These are phyloP conservation scores for Tupaia chinensis DNA, from an alignment of 2,113 vertebrate species.

Conservation along the genomic window DNA sequence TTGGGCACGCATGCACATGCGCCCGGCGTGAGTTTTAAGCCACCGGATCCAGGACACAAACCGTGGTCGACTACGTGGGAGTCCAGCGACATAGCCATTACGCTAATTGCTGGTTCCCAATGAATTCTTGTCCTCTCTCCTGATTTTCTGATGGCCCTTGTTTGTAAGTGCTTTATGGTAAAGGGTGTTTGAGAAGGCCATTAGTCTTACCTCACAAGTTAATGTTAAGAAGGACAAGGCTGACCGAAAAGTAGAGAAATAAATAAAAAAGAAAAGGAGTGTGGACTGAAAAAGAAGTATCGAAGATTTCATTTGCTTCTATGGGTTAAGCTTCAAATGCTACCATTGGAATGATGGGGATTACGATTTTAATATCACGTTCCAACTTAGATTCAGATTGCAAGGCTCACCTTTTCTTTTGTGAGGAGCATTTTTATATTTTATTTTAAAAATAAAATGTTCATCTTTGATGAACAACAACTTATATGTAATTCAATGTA, in stretches of 20 bases:
- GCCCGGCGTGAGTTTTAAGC: no score
- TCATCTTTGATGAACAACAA: not conserved
- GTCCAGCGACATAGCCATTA: no score
- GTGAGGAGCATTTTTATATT: not conserved
- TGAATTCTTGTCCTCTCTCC: not conserved
- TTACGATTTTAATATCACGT: not conserved
- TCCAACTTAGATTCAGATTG: not conserved
- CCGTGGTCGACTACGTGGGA: no score
- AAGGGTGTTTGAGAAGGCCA: slow-evolving; percentile 46
- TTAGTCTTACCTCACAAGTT: slow-evolving; percentile 39
- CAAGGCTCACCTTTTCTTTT: not conserved
- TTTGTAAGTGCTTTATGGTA: slow-evolving; percentile 55
- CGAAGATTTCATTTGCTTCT: slow-evolving; percentile 6
- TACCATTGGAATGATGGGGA: not conserved
- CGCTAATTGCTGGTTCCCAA: no score
- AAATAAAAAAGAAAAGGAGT: not conserved
- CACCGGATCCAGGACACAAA: no score
- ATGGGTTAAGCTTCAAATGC: not conserved
- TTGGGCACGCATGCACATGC: no score
- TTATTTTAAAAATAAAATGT: slow-evolving; percentile 20
- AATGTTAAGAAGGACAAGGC: slow-evolving; percentile 36
- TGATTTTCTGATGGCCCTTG: slow-evolving; percentile 47
- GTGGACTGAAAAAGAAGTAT: not conserved
- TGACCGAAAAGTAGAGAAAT: not conserved
- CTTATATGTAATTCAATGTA: not conserved